Percentiles rank a stretch among this genome's conserved stretches.
Conservation (phyloP, 2,113 vertebrate species). For the Hippopotamus amphibius region DNA sequence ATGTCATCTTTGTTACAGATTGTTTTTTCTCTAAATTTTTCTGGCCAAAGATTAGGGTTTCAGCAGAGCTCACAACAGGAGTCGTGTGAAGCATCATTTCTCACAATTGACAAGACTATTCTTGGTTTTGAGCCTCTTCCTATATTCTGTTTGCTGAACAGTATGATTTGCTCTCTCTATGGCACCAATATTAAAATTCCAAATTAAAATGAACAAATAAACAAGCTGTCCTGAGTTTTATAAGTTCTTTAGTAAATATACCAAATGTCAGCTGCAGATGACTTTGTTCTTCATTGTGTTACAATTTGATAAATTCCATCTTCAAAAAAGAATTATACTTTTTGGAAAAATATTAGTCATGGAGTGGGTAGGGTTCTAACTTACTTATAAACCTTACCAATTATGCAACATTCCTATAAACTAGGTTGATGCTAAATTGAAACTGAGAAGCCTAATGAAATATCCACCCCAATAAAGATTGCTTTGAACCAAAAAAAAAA, state of each 20-base stretch:
- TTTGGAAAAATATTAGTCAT: not conserved
- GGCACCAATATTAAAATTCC: not conserved
- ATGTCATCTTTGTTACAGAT: not conserved
- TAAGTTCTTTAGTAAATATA: not conserved
- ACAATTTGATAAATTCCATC: not conserved
- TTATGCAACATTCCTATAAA: not conserved
- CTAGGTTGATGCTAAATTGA: not conserved
- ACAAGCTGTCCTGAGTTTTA: not conserved
- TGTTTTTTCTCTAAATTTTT: not conserved
- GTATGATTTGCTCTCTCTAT: not conserved
- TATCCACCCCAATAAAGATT: not conserved
- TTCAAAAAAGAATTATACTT: not conserved
- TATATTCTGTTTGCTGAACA: not conserved
- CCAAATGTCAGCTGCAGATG: not conserved
- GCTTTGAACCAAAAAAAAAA: not conserved
- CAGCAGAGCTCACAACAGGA: not conserved
- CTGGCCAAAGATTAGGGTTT: not conserved
- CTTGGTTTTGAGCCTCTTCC: not conserved
- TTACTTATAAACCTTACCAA: constrained; percentile 3
- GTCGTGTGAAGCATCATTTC: not conserved
- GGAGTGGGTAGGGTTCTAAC: not conserved
- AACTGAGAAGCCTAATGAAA: not conserved
- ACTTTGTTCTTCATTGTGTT: not conserved
- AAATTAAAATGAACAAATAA: constrained; percentile 28
- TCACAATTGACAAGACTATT: not conserved